These are phyloP conservation scores for Maccullochella peelii DNA, from an alignment of 2,113 vertebrate species.

Conservation along the genomic window DNA sequence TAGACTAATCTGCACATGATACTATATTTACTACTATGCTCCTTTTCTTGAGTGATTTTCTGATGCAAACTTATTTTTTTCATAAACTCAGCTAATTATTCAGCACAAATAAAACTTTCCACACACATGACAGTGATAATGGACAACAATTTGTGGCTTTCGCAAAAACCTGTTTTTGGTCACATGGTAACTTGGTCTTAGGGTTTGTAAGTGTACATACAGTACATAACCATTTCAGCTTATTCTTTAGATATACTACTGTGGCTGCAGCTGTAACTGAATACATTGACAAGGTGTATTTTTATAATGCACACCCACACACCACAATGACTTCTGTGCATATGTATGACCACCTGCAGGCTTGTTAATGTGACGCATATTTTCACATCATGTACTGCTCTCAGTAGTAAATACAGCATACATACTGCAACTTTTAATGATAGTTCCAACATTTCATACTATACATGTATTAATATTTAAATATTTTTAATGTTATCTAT, in stretches of 20 bases:
- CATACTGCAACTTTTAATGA: neutral
- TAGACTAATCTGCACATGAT: neutral
- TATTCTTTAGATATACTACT: neutral
- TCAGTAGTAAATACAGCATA: neutral
- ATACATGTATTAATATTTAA: neutral
- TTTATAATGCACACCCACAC: conserved; percentile 11
- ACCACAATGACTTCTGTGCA: conserved; percentile 2
- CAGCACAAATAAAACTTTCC: neutral
- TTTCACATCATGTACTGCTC: neutral
- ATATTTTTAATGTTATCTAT: neutral
- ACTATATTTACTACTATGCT: too few species aligned
- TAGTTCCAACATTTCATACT: neutral
- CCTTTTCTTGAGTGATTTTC: neutral
- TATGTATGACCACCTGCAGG: conserved; percentile 38
- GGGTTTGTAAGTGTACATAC: neutral
- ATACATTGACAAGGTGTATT: conserved; percentile 6
- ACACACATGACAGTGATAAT: too few species aligned
- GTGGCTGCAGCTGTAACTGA: neutral
- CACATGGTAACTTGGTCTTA: neutral
- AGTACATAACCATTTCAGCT: neutral
- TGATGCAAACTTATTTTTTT: neutral
- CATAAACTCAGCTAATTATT: neutral
- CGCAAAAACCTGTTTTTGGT: neutral
- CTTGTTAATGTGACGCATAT: conserved; percentile 13
- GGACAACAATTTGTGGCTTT: neutral